Evolutionary conservation across 2,888 invertebrate species (phyloP).

Genomic region (Sericinus montela): DNA sequence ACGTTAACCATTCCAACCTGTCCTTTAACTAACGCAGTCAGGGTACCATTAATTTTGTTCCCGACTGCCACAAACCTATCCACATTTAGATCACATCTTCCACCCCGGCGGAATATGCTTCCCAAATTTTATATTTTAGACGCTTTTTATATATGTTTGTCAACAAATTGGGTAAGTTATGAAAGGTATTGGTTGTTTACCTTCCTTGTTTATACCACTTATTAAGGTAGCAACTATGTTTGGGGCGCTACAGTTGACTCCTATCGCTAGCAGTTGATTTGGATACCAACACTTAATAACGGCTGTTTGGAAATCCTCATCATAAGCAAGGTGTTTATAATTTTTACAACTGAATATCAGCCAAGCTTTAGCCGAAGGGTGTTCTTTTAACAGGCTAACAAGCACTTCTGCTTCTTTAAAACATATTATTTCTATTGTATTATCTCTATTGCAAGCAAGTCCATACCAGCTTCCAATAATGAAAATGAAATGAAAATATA

Average conservation of each 20-base stretch:
- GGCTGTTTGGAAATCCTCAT: conserved; percentile 85
- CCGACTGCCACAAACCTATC: too few species aligned
- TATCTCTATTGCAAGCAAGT: conserved; percentile 94
- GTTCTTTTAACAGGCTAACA: conserved; percentile 86
- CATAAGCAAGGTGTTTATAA: conserved; percentile 82
- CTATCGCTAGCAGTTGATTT: conserved; percentile 86
- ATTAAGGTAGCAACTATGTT: conserved; percentile 50
- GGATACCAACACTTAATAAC: conserved; percentile 83
- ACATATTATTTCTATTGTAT: too few species aligned
- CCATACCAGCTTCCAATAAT: conserved; percentile 88
- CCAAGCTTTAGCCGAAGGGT: conserved; percentile 90
- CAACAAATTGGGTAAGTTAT: conserved; percentile 96
- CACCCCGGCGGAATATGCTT: too few species aligned
- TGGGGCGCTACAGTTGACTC: conserved; percentile 89
- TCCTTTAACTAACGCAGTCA: too few species aligned
- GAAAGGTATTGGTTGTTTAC: conserved; percentile 78
- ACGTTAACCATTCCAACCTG: too few species aligned
- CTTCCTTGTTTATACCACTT: conserved; percentile 40
- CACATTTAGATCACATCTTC: too few species aligned
- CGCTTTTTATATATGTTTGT: too few species aligned
- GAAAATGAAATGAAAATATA: too few species aligned
- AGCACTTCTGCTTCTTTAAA: conserved; percentile 89
- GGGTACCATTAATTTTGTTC: too few species aligned
- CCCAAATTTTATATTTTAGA: too few species aligned
- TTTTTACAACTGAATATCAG: conserved; percentile 90